Evolutionary conservation across 2,113 vertebrate species (phyloP).

Genomic region (Anarrhichthys ocellatus): DNA sequence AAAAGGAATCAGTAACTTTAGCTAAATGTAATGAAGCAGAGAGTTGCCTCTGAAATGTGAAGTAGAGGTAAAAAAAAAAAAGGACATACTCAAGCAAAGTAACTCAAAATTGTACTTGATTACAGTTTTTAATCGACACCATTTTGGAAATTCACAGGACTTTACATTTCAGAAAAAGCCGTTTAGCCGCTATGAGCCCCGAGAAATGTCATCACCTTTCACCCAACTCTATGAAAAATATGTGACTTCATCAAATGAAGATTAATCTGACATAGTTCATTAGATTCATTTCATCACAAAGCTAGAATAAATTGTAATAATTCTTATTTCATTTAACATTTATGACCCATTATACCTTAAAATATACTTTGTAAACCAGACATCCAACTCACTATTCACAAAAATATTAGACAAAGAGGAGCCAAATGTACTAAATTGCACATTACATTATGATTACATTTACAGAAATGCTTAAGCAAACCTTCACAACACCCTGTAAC

Average conservation of each 20-base stretch:
- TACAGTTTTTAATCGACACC: neutral
- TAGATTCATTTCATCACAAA: constrained; percentile 52
- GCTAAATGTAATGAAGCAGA: neutral
- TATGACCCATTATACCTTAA: constrained; percentile 39
- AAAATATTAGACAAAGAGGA: constrained; percentile 25
- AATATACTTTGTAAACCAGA: constrained; percentile 54
- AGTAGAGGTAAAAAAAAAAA: neutral
- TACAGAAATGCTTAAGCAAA: constrained; percentile 42
- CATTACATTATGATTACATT: constrained; percentile 22
- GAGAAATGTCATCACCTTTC: neutral
- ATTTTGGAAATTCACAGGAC: neutral
- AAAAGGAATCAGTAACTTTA: neutral
- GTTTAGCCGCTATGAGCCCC: neutral
- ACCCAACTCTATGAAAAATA: neutral
- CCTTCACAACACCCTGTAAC: constrained; percentile 45
- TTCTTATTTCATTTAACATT: constrained; percentile 48
- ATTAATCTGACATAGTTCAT: constrained; percentile 22
- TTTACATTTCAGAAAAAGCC: neutral
- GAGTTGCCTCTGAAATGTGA: neutral
- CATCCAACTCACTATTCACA: constrained; percentile 29
- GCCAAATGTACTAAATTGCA: constrained; percentile 31
- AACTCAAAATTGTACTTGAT: neutral
- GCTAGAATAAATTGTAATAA: constrained; percentile 33
- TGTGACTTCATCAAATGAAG: neutral
- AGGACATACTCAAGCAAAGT: neutral